These are phyloP conservation scores for Petrolisthes cinctipes DNA, from an alignment of 2,888 invertebrate species.

Conservation along the genomic window DNA sequence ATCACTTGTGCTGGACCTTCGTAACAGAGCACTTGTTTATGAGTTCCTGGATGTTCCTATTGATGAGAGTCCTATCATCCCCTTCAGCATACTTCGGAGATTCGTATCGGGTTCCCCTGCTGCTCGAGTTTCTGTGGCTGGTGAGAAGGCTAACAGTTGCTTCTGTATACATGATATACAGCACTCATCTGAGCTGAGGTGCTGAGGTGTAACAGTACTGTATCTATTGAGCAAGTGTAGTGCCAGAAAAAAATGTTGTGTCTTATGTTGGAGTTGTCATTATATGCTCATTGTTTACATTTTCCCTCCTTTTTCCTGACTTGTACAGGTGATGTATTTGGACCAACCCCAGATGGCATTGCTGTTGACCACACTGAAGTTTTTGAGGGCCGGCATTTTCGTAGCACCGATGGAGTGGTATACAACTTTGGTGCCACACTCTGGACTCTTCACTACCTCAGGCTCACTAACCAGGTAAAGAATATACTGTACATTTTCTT, in stretches of 20 bases:
- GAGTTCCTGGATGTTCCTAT: conserved; percentile 73
- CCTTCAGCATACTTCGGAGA: conserved; percentile 71
- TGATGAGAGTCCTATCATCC: conserved; percentile 73
- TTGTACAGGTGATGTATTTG: conserved; percentile 68
- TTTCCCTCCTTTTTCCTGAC: neutral
- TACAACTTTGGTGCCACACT: conserved; percentile 57
- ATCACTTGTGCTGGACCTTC: conserved; percentile 73
- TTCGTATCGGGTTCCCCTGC: conserved; percentile 74
- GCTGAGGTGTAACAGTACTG: too few species aligned
- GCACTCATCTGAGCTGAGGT: too few species aligned
- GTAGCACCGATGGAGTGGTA: conserved; percentile 51
- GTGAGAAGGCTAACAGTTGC: conserved; percentile 71
- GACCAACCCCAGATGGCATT: conserved; percentile 70
- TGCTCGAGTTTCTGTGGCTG: conserved; percentile 71
- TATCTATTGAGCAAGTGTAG: too few species aligned
- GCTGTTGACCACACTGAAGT: conserved; percentile 67
- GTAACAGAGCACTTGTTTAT: conserved; percentile 72
- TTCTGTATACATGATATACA: too few species aligned
- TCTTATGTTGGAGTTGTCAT: too few species aligned
- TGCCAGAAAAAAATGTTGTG: too few species aligned
- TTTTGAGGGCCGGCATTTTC: conserved; percentile 69
- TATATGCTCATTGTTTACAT: too few species aligned
- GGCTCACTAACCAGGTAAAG: conserved; percentile 69
- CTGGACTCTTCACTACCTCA: conserved; percentile 70
- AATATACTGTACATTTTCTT: too few species aligned